Evolutionary conservation across 1,140 invertebrate genomes (phyloP), one percentile per base, ranked within the genome.

Genomic region (Drosophila bipectinata): DNA sequence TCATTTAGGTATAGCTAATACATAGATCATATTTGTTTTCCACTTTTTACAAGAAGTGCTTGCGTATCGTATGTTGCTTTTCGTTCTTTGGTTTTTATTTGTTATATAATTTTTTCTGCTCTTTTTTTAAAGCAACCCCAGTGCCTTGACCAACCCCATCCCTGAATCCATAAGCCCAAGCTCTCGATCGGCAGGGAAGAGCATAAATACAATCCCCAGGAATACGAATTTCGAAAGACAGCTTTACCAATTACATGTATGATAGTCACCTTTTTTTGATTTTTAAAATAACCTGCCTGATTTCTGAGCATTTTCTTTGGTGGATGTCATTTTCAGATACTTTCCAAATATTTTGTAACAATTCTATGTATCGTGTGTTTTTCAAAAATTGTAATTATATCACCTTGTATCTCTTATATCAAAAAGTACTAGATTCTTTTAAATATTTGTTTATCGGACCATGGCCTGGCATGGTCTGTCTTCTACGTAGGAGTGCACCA

Each of bases 1-100:
- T 77, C 66, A 78, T 80, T 80, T 72, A 84, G 63, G 72, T 77
- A 84, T 89, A 89, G 80, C 84, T 89, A 89, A 89, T 77, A 74
- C 78, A 80, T 89, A 64, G 78, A 84, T 84, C 52, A 60, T 58
- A 53, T 76, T 83, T 64, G 63, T 68, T 74, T 63, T 51, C 48
- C 77, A 79, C 69, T 90, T 88, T 88, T 73, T 88, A 79, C 84
- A 89, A 64, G 77, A 80, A 89, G 63, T 84, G 57, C 79, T 77
- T 71, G 58, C 61, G 51, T 77, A 59, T 73, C 41, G 64, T 72
- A 55, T 72, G 49, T 57, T 64, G 45, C 47, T 61, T 78, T 79
- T 53, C 55, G 24, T 59, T 73, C 47, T 63, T 55, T 26, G 44
- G 51, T 60, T 47, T 57, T 30, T 49, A n/a, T 12, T 63, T 56